phyloP scores from a whole-genome alignment of 2,113 vertebrate species.

The Callithrix jacchus region DNA sequence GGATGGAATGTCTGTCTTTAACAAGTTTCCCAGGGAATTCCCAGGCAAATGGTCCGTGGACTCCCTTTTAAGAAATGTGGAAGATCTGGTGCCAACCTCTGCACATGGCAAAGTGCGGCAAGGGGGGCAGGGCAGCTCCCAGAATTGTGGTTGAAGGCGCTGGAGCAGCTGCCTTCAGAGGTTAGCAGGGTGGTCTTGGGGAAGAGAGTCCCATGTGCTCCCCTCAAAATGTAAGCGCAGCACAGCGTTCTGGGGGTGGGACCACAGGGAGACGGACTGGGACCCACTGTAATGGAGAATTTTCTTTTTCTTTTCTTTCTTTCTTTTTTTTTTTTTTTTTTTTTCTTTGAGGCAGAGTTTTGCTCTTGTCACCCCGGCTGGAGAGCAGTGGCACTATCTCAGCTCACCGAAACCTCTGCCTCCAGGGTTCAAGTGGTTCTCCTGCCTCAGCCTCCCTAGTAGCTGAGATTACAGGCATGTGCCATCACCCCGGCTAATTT shows the following conservation, averaged over 20 bases:
- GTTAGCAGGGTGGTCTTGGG: background rate
- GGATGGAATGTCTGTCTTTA: background rate
- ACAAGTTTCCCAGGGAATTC: background rate
- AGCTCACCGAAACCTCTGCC: background rate
- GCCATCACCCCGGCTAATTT: background rate
- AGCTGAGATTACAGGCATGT: background rate
- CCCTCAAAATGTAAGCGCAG: background rate
- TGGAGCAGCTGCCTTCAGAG: background rate
- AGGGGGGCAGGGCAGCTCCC: background rate
- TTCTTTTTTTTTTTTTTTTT: too few species aligned
- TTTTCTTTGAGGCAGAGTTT: background rate
- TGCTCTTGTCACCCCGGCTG: background rate
- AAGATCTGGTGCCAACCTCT: background rate
- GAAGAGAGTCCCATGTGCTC: background rate
- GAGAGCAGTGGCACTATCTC: background rate
- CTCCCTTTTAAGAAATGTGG: background rate
- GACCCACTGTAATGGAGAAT: too few species aligned
- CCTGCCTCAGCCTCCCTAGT: background rate
- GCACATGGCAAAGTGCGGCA: background rate
- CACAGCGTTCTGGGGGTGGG: too few species aligned
- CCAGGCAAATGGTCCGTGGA: background rate
- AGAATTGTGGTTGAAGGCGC: fast-evolving
- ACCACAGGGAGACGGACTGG: fast-evolving
- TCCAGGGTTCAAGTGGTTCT: background rate
- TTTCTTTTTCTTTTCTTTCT: too few species aligned